Evolutionary conservation across 2,888 invertebrate species (phyloP).

Genomic region (Cryptocheilus praepositus): DNA sequence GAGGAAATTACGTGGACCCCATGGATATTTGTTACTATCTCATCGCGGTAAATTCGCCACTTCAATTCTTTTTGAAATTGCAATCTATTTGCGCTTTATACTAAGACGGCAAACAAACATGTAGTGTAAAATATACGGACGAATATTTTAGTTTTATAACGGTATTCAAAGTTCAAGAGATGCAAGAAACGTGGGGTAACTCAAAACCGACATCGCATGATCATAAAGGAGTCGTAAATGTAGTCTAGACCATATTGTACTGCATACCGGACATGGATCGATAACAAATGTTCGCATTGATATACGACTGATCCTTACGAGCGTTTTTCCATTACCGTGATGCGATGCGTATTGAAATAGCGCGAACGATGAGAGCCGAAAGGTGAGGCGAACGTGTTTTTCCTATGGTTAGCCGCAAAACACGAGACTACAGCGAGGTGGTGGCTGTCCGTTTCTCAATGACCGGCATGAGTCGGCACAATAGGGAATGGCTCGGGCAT

Average conservation of each 20-base stretch:
- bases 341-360: slow-evolving; percentile 51
- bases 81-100: too few relatives aligned
- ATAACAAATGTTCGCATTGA: neutral
- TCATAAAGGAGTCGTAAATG: too few relatives aligned
- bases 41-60: too few relatives aligned
- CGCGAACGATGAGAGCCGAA: slow-evolving; percentile 34
- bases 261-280: neutral
- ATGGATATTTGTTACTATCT: too few relatives aligned
- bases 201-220: neutral
- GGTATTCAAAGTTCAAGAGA: too few relatives aligned
- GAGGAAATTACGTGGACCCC: too few relatives aligned
- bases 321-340: slow-evolving; percentile 56
- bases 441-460: slow-evolving; percentile 54
- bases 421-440: slow-evolving; percentile 33
- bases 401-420: slow-evolving; percentile 32
- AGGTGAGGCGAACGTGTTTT: slow-evolving; percentile 32
- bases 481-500: slow-evolving; percentile 35
- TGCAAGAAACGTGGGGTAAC: neutral
- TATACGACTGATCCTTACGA: slow-evolving; percentile 39
- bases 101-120: too few relatives aligned
- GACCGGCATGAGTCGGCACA: slow-evolving; percentile 46
- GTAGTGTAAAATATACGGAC: too few relatives aligned
- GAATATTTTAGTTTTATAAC: too few relatives aligned
- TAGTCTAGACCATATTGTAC: too few relatives aligned
- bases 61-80: too few relatives aligned